A percentile compares a stretch with the other conserved stretches of the same genome.
Evolutionary conservation across 2,888 invertebrate species (phyloP).

Genomic region (Drosophila nr. medialis): DNA sequence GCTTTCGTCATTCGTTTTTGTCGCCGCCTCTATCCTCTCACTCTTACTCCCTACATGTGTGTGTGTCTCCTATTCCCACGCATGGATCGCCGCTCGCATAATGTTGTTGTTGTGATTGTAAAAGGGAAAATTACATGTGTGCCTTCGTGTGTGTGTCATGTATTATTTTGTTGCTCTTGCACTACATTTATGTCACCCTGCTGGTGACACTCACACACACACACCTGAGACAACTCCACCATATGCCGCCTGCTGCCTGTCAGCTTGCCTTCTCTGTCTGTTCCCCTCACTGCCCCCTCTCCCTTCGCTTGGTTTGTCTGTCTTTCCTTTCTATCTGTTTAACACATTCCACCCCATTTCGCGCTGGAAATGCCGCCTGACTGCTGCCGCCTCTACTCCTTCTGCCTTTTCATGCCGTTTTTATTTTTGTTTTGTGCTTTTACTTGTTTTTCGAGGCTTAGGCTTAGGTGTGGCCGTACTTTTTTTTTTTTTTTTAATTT

Average conservation of each 20-base stretch:
- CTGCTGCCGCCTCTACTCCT: slow-evolving; percentile 34
- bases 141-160: slow-evolving; percentile 13
- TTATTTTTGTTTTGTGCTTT: slow-evolving; percentile 58
- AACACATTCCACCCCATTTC: slow-evolving; percentile 78
- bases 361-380: slow-evolving; percentile 58
- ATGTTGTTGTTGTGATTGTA: slow-evolving; percentile 58
- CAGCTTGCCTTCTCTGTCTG: slow-evolving; percentile 22
- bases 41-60: slow-evolving; percentile 19
- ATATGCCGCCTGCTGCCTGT: slow-evolving; percentile 58
- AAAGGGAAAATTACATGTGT: slow-evolving; percentile 52
- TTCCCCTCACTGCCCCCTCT: slow-evolving; percentile 7
- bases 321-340: slow-evolving; percentile 58
- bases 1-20: slow-evolving; percentile 58
- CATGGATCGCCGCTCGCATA: slow-evolving; percentile 56
- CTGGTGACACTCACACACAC: slow-evolving; percentile 54
- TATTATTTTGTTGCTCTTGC: slow-evolving; percentile 49
- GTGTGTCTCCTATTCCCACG: slow-evolving; percentile 58
- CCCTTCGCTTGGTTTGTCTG: slow-evolving; percentile 14
- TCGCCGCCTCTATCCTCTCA: slow-evolving; percentile 29
- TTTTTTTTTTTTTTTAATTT: slow-evolving; percentile 35
- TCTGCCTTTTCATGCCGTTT: slow-evolving; percentile 29
- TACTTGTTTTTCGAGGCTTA: slow-evolving; percentile 58
- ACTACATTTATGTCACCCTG: slow-evolving; percentile 69
- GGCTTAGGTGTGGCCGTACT: slow-evolving; percentile 75
- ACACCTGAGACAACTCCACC: slow-evolving; percentile 73